A percentile compares a stretch with the other conserved stretches of the same genome.
Conservation (phyloP, 2,113 vertebrate genomes). For the Xenopus tropicalis region DNA sequence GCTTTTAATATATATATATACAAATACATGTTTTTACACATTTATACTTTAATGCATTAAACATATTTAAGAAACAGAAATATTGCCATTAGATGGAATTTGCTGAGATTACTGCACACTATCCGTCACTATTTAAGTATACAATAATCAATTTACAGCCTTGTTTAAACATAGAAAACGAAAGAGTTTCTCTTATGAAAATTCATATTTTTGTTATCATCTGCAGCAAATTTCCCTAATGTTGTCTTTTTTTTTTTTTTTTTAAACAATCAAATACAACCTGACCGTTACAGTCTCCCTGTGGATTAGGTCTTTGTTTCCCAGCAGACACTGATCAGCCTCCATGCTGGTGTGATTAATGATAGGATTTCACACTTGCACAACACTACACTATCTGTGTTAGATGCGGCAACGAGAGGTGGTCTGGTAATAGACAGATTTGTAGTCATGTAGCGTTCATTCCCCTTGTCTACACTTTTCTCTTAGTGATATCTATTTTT, state of each 20-base stretch:
- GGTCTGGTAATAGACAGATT: slow-evolving; percentile 44
- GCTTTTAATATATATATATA: no score
- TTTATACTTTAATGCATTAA: no score
- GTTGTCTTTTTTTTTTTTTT: neutral
- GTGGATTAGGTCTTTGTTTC: slow-evolving; percentile 33
- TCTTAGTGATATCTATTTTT: slow-evolving; percentile 44
- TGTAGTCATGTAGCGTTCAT: slow-evolving; percentile 43
- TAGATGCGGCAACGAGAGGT: slow-evolving; percentile 42
- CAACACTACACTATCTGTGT: slow-evolving; percentile 46
- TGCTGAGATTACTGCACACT: no score
- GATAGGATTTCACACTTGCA: slow-evolving; percentile 44
- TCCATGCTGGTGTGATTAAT: slow-evolving; percentile 40
- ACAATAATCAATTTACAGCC: no score
- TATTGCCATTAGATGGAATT: no score
- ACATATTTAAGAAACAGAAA: no score
- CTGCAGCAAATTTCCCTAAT: slow-evolving; percentile 28
- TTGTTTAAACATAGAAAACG: no score
- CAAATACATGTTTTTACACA: no score
- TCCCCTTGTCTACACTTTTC: slow-evolving; percentile 38
- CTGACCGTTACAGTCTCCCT: slow-evolving; percentile 42
- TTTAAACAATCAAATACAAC: slow-evolving; percentile 29
- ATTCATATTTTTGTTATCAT: neutral
- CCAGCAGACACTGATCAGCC: slow-evolving; percentile 40
- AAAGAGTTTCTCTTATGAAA: neutral
- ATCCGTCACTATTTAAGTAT: no score